Conservation (phyloP, 2,888 invertebrate species). For the Kryphioiulus occultus region DNA sequence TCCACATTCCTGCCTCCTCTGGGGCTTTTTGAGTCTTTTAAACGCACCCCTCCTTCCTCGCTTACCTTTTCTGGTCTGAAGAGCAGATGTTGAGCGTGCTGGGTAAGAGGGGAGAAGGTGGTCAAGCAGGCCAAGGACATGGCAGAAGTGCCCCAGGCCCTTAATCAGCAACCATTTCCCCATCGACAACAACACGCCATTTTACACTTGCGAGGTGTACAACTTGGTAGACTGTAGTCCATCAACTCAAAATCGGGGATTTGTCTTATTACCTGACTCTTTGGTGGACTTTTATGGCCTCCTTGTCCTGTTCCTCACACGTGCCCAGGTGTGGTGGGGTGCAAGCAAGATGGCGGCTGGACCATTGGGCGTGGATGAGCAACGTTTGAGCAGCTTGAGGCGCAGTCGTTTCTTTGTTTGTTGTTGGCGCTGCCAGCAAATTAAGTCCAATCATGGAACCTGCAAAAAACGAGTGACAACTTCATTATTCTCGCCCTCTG, state of each 20-base stretch:
- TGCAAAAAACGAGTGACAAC: slow-evolving; percentile 33
- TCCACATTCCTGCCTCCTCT: background rate
- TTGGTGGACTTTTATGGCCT: background rate
- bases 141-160: slow-evolving; percentile 3
- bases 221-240: background rate
- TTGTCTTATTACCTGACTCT: slow-evolving; percentile 15
- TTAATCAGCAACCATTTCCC: background rate
- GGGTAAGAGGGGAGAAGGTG: background rate
- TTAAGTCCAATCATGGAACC: slow-evolving; percentile 40
- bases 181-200: background rate
- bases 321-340: background rate
- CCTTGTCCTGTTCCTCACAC: background rate
- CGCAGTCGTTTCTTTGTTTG: background rate
- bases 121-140: background rate
- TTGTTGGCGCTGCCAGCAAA: slow-evolving; percentile 1
- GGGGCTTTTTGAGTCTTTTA: background rate
- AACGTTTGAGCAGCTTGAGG: background rate
- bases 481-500: background rate
- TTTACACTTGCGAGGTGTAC: background rate
- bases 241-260: background rate
- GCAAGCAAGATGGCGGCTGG: slow-evolving; percentile 3
- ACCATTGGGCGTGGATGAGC: background rate
- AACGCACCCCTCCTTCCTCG: background rate
- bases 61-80: background rate
- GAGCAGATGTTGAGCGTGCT: background rate